Base-by-base conservation (phyloP, 2,113 vertebrate genomes). In the Choloepus hoffmanni region DNA sequence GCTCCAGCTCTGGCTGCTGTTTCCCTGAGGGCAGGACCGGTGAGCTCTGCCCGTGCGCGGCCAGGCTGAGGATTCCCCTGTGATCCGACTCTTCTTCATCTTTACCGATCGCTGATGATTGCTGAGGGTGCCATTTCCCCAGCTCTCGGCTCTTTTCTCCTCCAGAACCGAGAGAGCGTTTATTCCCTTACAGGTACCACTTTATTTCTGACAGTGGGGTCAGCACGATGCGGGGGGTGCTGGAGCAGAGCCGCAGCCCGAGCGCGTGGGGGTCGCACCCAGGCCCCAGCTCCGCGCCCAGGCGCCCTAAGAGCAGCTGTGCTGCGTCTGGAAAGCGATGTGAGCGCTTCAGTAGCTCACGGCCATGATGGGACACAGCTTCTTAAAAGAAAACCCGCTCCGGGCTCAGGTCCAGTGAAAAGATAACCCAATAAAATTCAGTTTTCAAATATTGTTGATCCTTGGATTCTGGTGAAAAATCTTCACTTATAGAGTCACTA, bases 341-440 rank as follows among this genome's bases (percentile, higher is more conserved):
- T 7, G 16, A 50, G 67, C 73, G 19, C 7, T 28, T 88, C 83
- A 65, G 10, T 26, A 24, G 15, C 55, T 76, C 72, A 92, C 48
- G 73, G 63, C 11, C 10, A 7, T 72, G 43, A 9, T n/a, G n/a
- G 28, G n/a, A 90, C 48, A 82, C 43, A 23, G 2, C 73, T 85
- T 93, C 81, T 86, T 36, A 74, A 40, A 67, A 78, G 15, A 70
- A 77, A 87, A 63, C 5, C 21, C 53, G 55, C 53, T 63, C 12
- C 87, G 1, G 30, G 78, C 50, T 65, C 53, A 87, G 36, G 30
- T 45, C 65, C 55, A 88, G 60, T n/a, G 88, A 74, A 82, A 94
- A 96, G 72, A 81, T 0, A 90, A 81, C 33, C 11, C 53, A 78
- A 65, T 55, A 72, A 40, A 92, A 88, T 83, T 83, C 23, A 83